Base-by-base conservation (phyloP, 2,113 vertebrate genomes). In the Chaetops frenatus region DNA sequence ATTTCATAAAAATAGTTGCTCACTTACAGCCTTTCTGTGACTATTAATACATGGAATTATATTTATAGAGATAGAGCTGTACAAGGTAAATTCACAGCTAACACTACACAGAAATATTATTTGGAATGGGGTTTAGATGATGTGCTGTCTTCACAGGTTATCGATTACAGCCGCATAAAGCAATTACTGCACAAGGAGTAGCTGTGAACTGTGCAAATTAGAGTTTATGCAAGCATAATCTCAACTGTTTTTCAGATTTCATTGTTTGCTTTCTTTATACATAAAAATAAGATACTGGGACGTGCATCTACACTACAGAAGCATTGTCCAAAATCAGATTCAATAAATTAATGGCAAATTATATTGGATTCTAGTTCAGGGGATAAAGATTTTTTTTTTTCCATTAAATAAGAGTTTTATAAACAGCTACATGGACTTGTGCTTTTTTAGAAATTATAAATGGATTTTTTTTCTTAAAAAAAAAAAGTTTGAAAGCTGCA, bases 1-100 rank as follows among this genome's bases (percentile, higher is more conserved):
- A 98, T 99, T 99, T 99, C 98, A 99, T 99, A 99, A 99, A 99
- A 99, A 99, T 99, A 99, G 98, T 99, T 99, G 98, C 98, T 99
- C 99, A 98, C 99, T 98, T 99, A 98, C 98, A 99, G 99, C 99
- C 98, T 99, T 98, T 99, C 98, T 98, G 98, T 99, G 99, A 99
- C 98, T 99, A 98, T 98, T 98, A 99, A 98, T 99, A 99, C 98
- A 99, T 98, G 97, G 98, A 98, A 99, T 99, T 98, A 98, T 99
- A 98, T 99, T 99, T 98, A 99, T 99, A 99, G 99, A 99, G 98
- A 98, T 98, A 99, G 98, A 99, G 98, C 98, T 99, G 98, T 99
- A 99, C 99, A 99, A 98, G 98, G 98, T 99, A 98, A 98, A 99
- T 98, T 99, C 98, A 99, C 98, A 98, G 98, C 98, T 99, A 98